A percentile compares a stretch with the other conserved stretches of the same genome.
Conservation (phyloP, 2,797 vertebrate species). For the Squalus acanthias region DNA sequence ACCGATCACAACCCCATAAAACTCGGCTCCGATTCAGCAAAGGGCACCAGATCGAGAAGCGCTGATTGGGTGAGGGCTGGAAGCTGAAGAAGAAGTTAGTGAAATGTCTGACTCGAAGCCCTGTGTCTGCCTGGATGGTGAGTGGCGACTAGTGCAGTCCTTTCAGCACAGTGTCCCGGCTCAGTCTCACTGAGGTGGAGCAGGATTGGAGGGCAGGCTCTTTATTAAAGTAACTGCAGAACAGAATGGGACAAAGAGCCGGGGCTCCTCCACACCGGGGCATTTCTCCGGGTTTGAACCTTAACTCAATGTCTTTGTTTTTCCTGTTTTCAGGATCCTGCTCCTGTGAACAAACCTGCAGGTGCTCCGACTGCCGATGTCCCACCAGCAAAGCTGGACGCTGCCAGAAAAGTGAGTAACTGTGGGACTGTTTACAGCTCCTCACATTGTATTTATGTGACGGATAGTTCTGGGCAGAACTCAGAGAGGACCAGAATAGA, state of each 20-base stretch:
- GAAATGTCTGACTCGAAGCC: constrained; percentile 1
- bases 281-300: neutral
- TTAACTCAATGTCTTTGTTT: neutral
- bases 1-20: neutral
- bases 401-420: neutral
- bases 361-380: constrained; percentile 80
- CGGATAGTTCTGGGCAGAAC: no score
- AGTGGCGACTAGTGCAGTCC: neutral
- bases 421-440: no score
- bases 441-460: no score
- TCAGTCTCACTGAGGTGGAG: neutral
- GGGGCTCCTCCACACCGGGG: neutral
- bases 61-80: neutral
- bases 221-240: neutral
- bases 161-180: neutral
- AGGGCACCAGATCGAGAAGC: neutral
- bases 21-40: neutral
- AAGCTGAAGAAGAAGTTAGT: neutral
- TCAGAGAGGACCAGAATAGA: no score
- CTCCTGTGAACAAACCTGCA: constrained; percentile 75
- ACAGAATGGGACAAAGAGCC: neutral
- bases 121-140: constrained; percentile 23
- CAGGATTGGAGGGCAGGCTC: neutral
- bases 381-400: neutral
- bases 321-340: constrained; percentile 69